Conservation (phyloP, 2,797 vertebrate species). For the Lates japonicus region DNA sequence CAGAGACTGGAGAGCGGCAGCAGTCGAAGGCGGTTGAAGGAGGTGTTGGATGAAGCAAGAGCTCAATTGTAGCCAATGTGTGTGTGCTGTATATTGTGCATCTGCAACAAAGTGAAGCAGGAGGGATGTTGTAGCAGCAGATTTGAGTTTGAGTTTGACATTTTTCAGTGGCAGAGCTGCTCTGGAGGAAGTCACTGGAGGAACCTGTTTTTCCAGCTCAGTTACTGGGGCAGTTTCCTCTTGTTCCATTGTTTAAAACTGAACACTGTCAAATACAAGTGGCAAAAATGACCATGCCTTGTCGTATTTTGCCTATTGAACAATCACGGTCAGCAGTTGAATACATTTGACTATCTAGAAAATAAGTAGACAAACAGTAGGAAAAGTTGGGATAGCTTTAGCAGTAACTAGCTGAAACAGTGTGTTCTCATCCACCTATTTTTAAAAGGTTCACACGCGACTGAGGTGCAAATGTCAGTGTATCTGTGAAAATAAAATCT, state of each 20-base stretch:
- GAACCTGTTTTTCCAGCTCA: not conserved
- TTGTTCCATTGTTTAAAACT: not conserved
- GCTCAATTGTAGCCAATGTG: constrained; percentile 66
- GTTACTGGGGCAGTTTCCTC: not conserved
- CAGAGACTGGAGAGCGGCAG: constrained; percentile 37
- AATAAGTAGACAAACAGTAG: not conserved
- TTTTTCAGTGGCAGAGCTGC: constrained; percentile 62
- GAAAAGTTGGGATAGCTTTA: not conserved
- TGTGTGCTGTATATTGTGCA: constrained; percentile 61
- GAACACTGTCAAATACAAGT: not conserved
- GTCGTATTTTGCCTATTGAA: not conserved
- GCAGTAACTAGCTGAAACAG: not conserved
- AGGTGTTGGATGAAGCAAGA: constrained; percentile 35
- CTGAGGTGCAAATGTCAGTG: no score
- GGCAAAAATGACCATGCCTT: not conserved
- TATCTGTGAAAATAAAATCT: not conserved
- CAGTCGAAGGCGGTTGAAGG: constrained; percentile 9
- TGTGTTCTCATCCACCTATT: not conserved
- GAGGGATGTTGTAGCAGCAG: constrained; percentile 69
- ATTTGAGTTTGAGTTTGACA: constrained; percentile 75
- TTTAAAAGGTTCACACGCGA: not conserved
- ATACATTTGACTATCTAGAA: not conserved
- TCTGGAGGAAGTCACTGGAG: constrained; percentile 51
- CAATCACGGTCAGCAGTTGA: not conserved
- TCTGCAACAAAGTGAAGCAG: constrained; percentile 48